Conservation (phyloP, 35 echinoderm and acorn worm species). For the Diadema setosum region DNA sequence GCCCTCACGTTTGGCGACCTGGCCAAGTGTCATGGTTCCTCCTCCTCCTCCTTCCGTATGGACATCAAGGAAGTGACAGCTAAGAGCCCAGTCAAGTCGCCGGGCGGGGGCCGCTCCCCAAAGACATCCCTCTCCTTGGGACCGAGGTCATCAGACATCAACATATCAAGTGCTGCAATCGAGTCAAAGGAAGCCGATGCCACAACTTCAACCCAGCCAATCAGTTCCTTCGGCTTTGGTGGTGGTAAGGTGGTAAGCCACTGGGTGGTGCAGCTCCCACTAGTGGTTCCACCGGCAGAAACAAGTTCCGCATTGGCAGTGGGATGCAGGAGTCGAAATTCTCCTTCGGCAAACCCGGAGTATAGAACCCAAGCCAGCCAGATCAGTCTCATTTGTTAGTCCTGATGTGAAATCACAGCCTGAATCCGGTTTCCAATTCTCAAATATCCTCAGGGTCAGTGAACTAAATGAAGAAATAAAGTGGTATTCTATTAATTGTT, state of each 20-base stretch:
- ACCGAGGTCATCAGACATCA: neutral
- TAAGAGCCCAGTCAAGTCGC: too few species aligned
- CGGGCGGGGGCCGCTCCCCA: conserved; percentile 28
- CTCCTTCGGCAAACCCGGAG: conserved; percentile 31
- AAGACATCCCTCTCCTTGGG: neutral
- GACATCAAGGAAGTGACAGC: conserved; percentile 28
- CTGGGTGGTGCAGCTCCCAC: neutral
- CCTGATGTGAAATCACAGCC: neutral
- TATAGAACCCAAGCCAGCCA: neutral
- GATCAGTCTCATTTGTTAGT: conserved; percentile 2
- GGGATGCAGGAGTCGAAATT: conserved; percentile 56
- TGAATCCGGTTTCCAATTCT: neutral
- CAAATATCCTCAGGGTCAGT: neutral
- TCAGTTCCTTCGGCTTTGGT: neutral
- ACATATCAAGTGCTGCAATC: too few species aligned
- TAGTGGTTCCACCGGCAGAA: neutral
- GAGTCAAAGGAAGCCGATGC: neutral
- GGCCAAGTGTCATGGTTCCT: conserved; percentile 47
- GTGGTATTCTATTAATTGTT: too few species aligned
- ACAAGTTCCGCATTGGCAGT: conserved; percentile 19
- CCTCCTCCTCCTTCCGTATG: conserved; percentile 66
- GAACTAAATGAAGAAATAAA: too few species aligned
- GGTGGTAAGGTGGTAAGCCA: neutral
- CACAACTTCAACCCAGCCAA: neutral
- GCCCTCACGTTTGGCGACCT: conserved; percentile 48